Evolutionary conservation across 2,888 invertebrate genomes (phyloP).

Genomic region (Heliconius charithonia): DNA sequence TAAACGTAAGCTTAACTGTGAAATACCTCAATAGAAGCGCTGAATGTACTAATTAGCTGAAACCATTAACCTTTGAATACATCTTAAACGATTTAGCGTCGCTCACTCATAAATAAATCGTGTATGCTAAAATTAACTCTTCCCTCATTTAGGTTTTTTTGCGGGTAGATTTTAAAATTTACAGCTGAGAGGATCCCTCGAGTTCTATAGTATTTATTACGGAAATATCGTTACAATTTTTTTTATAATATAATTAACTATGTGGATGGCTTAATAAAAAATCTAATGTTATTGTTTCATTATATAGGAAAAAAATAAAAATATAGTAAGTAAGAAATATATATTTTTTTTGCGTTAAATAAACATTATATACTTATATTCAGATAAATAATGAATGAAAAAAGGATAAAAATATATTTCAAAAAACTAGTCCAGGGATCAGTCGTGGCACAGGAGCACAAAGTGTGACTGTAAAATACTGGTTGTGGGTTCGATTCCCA

Average conservation of each 20-base stretch:
- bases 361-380: too few relatives aligned
- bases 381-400: too few relatives aligned
- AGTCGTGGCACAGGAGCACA: too few relatives aligned
- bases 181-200: background rate
- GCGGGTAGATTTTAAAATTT: background rate
- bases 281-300: background rate
- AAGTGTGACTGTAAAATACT: too few relatives aligned
- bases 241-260: background rate
- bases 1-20: constrained; percentile 19
- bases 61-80: constrained; percentile 28
- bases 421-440: too few relatives aligned
- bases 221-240: background rate
- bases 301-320: too few relatives aligned
- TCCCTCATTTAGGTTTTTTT: background rate
- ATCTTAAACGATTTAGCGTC: constrained; percentile 16
- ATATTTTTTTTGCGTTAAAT: too few relatives aligned
- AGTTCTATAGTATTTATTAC: constrained; percentile 14
- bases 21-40: constrained; percentile 19
- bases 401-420: too few relatives aligned
- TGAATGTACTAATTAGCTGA: constrained; percentile 27
- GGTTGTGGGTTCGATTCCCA: too few relatives aligned
- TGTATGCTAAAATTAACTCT: constrained; percentile 7
- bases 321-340: too few relatives aligned
- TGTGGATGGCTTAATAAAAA: background rate
- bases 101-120: constrained; percentile 2